Conservation (phyloP, 2,113 vertebrate species). For the Gymnarchus niloticus region DNA sequence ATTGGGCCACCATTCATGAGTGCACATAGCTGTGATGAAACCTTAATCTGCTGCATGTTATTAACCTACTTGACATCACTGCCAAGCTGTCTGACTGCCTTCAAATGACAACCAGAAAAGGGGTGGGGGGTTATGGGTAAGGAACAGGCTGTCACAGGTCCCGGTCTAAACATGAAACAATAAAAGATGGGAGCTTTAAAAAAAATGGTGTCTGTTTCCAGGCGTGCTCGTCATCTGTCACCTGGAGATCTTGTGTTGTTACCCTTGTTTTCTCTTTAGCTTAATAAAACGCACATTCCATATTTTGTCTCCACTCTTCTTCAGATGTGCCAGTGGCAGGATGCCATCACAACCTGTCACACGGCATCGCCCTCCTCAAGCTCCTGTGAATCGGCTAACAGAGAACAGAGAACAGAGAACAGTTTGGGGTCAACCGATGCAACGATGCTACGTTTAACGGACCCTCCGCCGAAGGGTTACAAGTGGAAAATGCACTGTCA, state of each 20-base stretch:
- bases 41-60: conserved; percentile 53
- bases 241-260: not conserved
- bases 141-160: not conserved
- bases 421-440: too few relatives aligned
- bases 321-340: conserved; percentile 5
- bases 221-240: conserved; percentile 9
- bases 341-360: conserved; percentile 1
- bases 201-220: not conserved
- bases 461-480: not conserved
- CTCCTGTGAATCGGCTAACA: not conserved
- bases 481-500: not conserved
- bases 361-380: not conserved
- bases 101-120: conserved; percentile 36
- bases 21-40: conserved; percentile 36
- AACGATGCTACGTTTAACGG: too few relatives aligned
- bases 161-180: not conserved
- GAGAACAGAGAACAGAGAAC: too few relatives aligned
- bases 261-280: not conserved
- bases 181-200: not conserved
- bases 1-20: conserved; percentile 31
- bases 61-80: conserved; percentile 55
- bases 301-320: conserved; percentile 9
- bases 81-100: conserved; percentile 39
- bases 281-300: not conserved
- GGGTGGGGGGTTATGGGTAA: conserved; percentile 13